These are phyloP conservation scores for Melanostoma mellinum DNA, from an alignment of 2,888 invertebrate species.

Conservation along the genomic window DNA sequence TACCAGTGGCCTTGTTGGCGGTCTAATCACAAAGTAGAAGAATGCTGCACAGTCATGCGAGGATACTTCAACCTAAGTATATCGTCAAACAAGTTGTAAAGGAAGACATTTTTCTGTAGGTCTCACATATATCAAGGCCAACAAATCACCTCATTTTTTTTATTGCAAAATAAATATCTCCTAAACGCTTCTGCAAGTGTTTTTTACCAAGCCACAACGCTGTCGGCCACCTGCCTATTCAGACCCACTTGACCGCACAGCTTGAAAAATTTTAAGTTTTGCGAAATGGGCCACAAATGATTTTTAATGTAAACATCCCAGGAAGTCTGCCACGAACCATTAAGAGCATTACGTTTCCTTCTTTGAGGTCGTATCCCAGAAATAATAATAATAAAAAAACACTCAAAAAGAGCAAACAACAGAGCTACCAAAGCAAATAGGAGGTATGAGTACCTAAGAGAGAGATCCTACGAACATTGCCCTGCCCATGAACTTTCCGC, in stretches of 20 bases:
- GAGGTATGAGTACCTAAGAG: neutral
- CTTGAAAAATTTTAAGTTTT: neutral
- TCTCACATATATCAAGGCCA: too few relatives aligned
- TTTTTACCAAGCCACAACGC: too few relatives aligned
- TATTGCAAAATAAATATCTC: too few relatives aligned
- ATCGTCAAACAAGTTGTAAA: too few relatives aligned
- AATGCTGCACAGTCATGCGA: neutral
- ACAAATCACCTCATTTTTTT: too few relatives aligned
- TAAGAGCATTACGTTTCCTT: neutral
- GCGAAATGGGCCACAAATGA: neutral
- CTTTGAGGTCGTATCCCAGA: neutral
- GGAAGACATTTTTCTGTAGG: too few relatives aligned
- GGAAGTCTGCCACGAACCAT: neutral
- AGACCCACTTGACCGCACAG: neutral
- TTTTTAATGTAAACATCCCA: constrained; percentile 5
- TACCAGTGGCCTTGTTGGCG: constrained; percentile 2
- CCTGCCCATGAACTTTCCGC: neutral
- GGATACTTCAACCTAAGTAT: too few relatives aligned
- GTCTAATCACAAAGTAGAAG: neutral
- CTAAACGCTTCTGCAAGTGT: too few relatives aligned
- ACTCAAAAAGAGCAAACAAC: neutral
- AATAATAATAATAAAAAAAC: neutral
- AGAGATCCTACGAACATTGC: constrained; percentile 1
- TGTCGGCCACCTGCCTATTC: neutral
- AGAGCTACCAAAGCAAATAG: neutral